phyloP scores from a whole-genome alignment of 2,888 invertebrate genomes.

The Metalampra italica region DNA sequence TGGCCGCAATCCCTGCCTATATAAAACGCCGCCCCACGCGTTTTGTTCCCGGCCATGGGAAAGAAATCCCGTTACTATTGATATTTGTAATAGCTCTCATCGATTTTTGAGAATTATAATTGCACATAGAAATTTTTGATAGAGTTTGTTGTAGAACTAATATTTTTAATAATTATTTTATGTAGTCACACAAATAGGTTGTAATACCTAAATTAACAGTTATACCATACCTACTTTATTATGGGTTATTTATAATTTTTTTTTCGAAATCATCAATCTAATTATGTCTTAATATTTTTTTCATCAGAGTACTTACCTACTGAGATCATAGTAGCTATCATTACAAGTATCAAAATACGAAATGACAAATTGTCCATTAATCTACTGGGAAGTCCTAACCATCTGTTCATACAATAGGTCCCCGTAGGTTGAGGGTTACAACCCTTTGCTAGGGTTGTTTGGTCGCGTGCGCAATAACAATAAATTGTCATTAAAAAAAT shows the following conservation, averaged over 20 bases:
- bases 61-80: constrained; percentile 44
- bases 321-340: not conserved
- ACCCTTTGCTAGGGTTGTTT: constrained; percentile 51
- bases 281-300: not conserved
- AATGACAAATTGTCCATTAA: constrained; percentile 53
- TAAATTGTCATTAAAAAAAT: constrained; percentile 13
- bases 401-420: constrained; percentile 34
- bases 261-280: not conserved
- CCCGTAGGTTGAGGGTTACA: constrained; percentile 49
- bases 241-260: not conserved
- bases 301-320: constrained; percentile 2
- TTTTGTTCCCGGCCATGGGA: constrained; percentile 55
- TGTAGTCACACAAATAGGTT: too few relatives aligned
- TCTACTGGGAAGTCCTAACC: constrained; percentile 41
- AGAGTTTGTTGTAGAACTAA: too few relatives aligned
- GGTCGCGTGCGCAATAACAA: constrained; percentile 56
- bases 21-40: constrained; percentile 72
- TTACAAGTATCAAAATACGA: constrained; percentile 21
- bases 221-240: too few relatives aligned
- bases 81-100: too few relatives aligned
- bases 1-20: constrained; percentile 65
- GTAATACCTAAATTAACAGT: too few relatives aligned
- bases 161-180: too few relatives aligned
- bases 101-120: too few relatives aligned
- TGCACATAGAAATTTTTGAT: too few relatives aligned